Conservation (phyloP, 64 coral and sea anemone genomes). For the Porites australiensis region DNA sequence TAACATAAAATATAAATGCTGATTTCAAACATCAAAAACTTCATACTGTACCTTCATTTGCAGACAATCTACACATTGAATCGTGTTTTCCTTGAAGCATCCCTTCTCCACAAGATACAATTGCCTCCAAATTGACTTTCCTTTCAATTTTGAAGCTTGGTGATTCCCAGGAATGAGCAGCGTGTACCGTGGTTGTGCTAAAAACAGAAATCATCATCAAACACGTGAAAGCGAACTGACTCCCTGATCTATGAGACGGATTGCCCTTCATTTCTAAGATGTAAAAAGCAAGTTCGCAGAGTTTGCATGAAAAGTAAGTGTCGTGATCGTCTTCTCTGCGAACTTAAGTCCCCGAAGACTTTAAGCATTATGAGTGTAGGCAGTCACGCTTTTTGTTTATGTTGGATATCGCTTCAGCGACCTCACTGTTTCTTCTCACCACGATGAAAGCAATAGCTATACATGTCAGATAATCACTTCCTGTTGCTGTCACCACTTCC, state of each 20-base stretch:
- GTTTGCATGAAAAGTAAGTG: background rate
- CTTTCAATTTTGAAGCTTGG: slow-evolving; percentile 17
- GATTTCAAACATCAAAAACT: background rate
- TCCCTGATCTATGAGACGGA: background rate
- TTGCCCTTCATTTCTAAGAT: background rate
- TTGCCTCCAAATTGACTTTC: slow-evolving; percentile 4
- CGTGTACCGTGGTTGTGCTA: background rate
- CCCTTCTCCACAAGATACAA: slow-evolving; percentile 5
- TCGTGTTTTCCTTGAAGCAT: background rate
- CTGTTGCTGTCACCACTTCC: slow-evolving; percentile 14
- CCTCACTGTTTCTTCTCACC: background rate
- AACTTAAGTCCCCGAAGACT: background rate
- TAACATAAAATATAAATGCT: too few species aligned
- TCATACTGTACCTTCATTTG: background rate
- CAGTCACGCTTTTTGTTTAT: slow-evolving; percentile 46
- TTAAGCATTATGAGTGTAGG: background rate
- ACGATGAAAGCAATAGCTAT: slow-evolving; percentile 8
- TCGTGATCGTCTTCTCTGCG: background rate
- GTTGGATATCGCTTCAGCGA: background rate
- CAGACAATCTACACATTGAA: background rate
- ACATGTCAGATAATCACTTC: slow-evolving; percentile 40
- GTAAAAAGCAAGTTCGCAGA: background rate
- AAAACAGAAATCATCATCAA: background rate
- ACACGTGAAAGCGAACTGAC: slow-evolving; percentile 17
- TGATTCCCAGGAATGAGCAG: background rate